Evolutionary conservation across 2,888 invertebrate genomes (phyloP), one percentile per base, ranked within the genome.

Genomic region (Himalopsyche anomala): DNA sequence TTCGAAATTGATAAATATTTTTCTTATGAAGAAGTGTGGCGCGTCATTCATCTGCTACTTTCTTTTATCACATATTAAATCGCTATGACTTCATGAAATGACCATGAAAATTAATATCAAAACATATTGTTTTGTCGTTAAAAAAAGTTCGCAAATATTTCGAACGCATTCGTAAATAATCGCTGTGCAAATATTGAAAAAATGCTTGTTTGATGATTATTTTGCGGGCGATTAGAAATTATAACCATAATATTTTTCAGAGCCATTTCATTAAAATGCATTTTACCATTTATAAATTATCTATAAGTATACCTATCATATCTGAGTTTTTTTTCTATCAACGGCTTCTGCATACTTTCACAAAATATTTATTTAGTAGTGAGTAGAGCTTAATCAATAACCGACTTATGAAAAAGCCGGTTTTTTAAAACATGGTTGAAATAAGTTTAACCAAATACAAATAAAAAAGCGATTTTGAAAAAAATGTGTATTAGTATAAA

Each of bases 41-140:
- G 12, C 74, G 74, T 74, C 74, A 74, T 74, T 74, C 74, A 36
- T 74, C 38, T 8, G 15, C 74, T 15, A 74, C 74, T 74, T 74
- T 74, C 74, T 74, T 74, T 36, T 74, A 74, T 74, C 74, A 28
- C 38, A 28, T 74, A 12, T 74, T 74, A 36, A 74, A 74, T 74
- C 36, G 38, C 36, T 28, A 36, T 74, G 28, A 74, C 74, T 38
- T 36, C 38, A 15, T 36, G 74, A 28, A 28, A 15, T 74, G 74
- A 38, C 74, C 74, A 38, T 74, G 74, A 74, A 74, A 74, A 74
- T 36, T 5, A 36, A 28, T n/a, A 19, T 28, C 9, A 36, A 28
- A 74, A 74, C 38, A 74, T 15, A 74, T 74, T 74, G 1, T 51
- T 51, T 74, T 36, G 74, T 11, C 74, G 12, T 74, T 36, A 74